Evolutionary conservation across 2,797 vertebrate genomes (phyloP), one percentile per base, ranked within the genome.

Genomic region (Hydrocynus forskahlii): DNA sequence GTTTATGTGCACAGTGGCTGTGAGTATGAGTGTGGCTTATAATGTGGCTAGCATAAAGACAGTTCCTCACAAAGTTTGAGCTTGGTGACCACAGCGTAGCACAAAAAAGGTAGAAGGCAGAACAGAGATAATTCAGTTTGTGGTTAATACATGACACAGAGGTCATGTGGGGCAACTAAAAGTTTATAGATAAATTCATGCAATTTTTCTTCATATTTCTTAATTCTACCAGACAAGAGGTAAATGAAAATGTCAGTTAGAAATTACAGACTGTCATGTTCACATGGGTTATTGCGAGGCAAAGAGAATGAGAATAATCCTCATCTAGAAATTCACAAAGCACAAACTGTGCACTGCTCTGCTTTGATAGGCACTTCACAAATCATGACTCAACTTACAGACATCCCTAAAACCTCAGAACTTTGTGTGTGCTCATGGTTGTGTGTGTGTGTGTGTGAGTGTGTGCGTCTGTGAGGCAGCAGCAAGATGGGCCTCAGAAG

Each of bases 321-420:
- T 84, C 90, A 92, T 93, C 93, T 93, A 94, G 92, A 94, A 94
- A 94, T 17, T 92, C 93, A 91, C 69, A 78, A 35, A 52, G 29
- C 64, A 60, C 45, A 73, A 17, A 69, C 14, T 45, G 23, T 21
- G 43, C 64, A 75, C 45, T 25, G 68, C 89, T 92, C 91, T 91
- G 92, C 92, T 93, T 92, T 92, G 92, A 95, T 92, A 92, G 63
- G 89, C 94, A 94, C 93, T 91, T 91, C 88, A 94, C 93, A 95
- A 95, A 94, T 95, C 94, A 94, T 89, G 71, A 86, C 89, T 79
- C 59, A 76, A 73, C 68, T 85, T 88, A 68, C 73, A 82, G 64
- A 72, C 72, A 17, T 60, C 55, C 67, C 57, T 60, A 71, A 74
- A 64, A 8, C 63, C 74, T 54, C 60, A 68, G 75, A 67, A 45